Percentiles rank a stretch among this genome's conserved stretches.
phyloP scores from a whole-genome alignment of 2,888 invertebrate species.

The Xanthorhoe designata region DNA sequence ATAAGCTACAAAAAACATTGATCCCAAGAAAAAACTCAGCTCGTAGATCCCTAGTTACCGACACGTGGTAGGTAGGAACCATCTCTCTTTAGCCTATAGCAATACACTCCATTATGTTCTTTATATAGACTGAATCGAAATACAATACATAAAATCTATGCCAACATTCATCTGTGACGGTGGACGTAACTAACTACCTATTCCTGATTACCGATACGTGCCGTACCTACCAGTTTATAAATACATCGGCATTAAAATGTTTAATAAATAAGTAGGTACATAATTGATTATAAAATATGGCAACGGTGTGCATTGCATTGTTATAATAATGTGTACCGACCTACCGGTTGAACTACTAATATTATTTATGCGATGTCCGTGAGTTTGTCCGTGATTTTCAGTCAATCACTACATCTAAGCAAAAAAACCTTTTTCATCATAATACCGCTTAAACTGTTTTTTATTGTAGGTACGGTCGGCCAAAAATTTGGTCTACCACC shows the following conservation, averaged over 20 bases:
- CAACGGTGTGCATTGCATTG: background rate
- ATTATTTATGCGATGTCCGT: background rate
- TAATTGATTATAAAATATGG: background rate
- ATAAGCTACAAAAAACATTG: background rate
- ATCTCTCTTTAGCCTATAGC: slow-evolving; percentile 8
- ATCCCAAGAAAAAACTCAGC: background rate
- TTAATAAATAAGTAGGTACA: background rate
- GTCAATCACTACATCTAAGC: too few relatives aligned
- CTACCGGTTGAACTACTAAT: background rate
- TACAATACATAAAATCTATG: slow-evolving; percentile 29
- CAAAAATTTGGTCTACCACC: too few relatives aligned
- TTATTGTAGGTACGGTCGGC: too few relatives aligned
- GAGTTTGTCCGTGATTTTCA: background rate
- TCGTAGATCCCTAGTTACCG: background rate
- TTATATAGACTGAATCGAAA: slow-evolving; percentile 30
- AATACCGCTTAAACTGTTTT: too few relatives aligned
- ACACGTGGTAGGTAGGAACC: background rate
- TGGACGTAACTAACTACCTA: slow-evolving; percentile 9
- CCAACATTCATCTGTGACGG: slow-evolving; percentile 25
- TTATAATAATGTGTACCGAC: background rate
- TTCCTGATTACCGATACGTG: slow-evolving; percentile 15
- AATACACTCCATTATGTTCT: slow-evolving; percentile 36
- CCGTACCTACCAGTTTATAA: slow-evolving; percentile 8
- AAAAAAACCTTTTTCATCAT: too few relatives aligned
- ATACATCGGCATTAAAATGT: background rate